Evolutionary conservation across 2,797 vertebrate species (phyloP).

Genomic region (Heterohyrax brucei): DNA sequence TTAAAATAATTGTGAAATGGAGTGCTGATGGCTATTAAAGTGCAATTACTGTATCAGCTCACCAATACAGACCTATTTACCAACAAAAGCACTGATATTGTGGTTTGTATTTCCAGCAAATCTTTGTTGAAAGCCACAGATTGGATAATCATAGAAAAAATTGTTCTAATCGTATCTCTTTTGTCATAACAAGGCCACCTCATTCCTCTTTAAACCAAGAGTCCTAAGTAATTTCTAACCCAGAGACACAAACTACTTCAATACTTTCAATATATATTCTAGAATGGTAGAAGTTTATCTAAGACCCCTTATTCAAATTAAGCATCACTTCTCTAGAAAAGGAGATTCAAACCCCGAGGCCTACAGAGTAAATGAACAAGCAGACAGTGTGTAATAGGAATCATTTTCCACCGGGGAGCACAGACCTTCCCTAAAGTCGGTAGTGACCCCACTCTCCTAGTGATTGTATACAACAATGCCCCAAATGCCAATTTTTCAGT

Average conservation of each 20-base stretch:
- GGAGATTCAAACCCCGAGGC: neutral
- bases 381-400: neutral
- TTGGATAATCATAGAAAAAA: slow-evolving; percentile 72
- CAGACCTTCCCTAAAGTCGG: neutral
- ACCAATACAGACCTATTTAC: slow-evolving; percentile 71
- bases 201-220: slow-evolving; percentile 58
- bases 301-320: neutral
- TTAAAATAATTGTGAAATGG: slow-evolving; percentile 78
- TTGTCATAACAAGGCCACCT: slow-evolving; percentile 56
- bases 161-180: slow-evolving; percentile 69
- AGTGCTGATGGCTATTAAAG: slow-evolving; percentile 70
- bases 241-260: neutral
- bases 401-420: neutral
- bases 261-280: neutral
- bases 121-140: slow-evolving; percentile 79
- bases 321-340: neutral
- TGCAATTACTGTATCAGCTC: slow-evolving; percentile 78
- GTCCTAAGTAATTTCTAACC: slow-evolving; percentile 42
- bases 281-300: neutral
- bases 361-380: neutral
- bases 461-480: neutral
- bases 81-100: slow-evolving; percentile 77
- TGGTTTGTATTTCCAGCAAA: slow-evolving; percentile 81
- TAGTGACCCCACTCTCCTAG: neutral
- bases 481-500: slow-evolving; percentile 38